Evolutionary conservation across 2,797 vertebrate species (phyloP).

Genomic region (Cynodonichthys magdalenae): DNA sequence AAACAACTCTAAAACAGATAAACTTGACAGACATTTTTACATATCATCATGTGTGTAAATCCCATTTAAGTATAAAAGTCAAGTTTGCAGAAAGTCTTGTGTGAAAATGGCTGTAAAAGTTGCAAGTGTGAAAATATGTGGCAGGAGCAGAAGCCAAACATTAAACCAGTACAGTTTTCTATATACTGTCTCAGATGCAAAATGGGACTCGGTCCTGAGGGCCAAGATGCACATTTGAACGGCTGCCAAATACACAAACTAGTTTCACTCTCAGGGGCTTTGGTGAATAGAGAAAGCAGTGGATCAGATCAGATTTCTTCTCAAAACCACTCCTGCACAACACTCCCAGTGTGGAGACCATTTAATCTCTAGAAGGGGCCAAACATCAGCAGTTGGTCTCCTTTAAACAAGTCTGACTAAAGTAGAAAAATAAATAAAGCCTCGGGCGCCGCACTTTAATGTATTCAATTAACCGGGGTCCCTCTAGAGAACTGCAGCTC

Average conservation of each 20-base stretch:
- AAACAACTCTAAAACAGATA: neutral
- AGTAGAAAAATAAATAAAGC: conserved; percentile 87
- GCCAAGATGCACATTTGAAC: conserved; percentile 68
- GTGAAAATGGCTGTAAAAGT: conserved; percentile 24
- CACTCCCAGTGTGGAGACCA: conserved; percentile 80
- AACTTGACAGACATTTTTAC: neutral
- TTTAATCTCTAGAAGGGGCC: conserved; percentile 78
- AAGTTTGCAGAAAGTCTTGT: conserved; percentile 4
- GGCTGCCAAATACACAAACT: conserved; percentile 71
- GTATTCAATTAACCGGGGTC: conserved; percentile 87
- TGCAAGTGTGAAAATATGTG: conserved; percentile 15
- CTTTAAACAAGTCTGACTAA: conserved; percentile 87
- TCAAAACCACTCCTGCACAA: conserved; percentile 64
- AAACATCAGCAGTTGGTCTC: conserved; percentile 83
- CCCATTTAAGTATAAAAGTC: conserved; percentile 5
- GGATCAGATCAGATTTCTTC: conserved; percentile 80
- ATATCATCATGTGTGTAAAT: neutral
- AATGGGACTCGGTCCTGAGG: conserved; percentile 53
- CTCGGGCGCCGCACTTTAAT: conserved; percentile 83
- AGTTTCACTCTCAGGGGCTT: conserved; percentile 79
- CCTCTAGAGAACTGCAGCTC: conserved; percentile 82
- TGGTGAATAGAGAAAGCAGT: conserved; percentile 81
- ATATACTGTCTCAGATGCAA: conserved; percentile 45
- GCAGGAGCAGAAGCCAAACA: conserved; percentile 30
- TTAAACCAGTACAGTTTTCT: conserved; percentile 33